A percentile compares a stretch with the other conserved stretches of the same genome.
Evolutionary conservation across 2,797 vertebrate genomes (phyloP).

Genomic region (Argya squamiceps): DNA sequence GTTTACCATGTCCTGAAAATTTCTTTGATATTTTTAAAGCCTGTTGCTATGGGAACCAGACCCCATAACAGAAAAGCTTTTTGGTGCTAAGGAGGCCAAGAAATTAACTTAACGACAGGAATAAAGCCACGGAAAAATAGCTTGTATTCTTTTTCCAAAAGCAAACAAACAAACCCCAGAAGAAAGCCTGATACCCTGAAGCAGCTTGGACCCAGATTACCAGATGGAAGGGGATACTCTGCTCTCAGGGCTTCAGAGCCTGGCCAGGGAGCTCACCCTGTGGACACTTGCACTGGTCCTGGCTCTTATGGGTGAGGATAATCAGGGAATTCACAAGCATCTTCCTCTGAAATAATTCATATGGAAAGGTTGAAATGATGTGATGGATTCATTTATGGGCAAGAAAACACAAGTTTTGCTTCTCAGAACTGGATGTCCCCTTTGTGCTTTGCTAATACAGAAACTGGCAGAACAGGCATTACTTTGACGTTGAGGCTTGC

Average conservation of each 20-base stretch:
- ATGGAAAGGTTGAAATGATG: not conserved
- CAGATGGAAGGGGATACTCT: not conserved
- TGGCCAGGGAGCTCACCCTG: not conserved
- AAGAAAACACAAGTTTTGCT: constrained; percentile 48
- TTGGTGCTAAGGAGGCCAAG: not conserved
- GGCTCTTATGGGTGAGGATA: fast-evolving
- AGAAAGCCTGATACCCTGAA: not conserved
- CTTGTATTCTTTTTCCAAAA: not conserved
- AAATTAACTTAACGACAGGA: not conserved
- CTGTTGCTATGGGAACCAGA: constrained; percentile 14
- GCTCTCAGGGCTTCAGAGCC: not conserved
- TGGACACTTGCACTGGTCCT: fast-evolving
- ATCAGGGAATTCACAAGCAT: not conserved
- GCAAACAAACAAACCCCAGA: not conserved
- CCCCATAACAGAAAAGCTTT: constrained; percentile 15
- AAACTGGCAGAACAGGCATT: constrained; percentile 75
- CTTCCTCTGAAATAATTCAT: not conserved
- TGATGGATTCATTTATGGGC: constrained; percentile 13
- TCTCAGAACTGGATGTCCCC: constrained; percentile 59
- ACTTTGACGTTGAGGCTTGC: constrained; percentile 67
- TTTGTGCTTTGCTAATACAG: constrained; percentile 61
- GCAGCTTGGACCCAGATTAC: not conserved
- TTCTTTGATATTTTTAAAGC: constrained; percentile 43
- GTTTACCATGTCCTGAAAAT: constrained; percentile 27
- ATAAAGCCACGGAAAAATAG: not conserved